Evolutionary conservation across 1,140 invertebrate genomes (phyloP).

Genomic region (Drosophila grimshawi): DNA sequence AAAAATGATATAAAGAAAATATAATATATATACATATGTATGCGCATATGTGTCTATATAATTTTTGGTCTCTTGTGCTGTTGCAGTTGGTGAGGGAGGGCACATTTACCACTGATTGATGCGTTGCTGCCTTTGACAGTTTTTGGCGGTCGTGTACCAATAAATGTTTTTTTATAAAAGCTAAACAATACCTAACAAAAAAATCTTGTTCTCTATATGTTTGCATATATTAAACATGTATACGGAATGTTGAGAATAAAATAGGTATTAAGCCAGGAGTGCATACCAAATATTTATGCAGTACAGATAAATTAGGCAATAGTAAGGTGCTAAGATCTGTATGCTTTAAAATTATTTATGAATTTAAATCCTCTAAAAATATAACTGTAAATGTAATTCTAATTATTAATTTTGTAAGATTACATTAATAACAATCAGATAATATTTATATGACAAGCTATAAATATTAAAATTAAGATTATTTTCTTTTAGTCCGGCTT

Average conservation of each 20-base stretch:
- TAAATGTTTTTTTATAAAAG: constrained; percentile 69
- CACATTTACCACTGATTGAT: constrained; percentile 63
- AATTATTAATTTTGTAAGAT: no score
- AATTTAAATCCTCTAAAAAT: no score
- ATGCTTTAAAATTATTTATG: no score
- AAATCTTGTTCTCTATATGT: not conserved
- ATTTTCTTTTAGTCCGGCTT: no score
- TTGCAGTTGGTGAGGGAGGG: not conserved
- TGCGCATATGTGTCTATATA: constrained; percentile 27
- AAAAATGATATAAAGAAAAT: constrained; percentile 49
- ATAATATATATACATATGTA: constrained; percentile 14
- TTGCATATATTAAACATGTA: constrained; percentile 28
- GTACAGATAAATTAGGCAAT: constrained; percentile 32
- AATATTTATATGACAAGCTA: no score
- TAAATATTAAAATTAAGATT: no score
- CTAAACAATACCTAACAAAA: constrained; percentile 51
- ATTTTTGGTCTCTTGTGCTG: constrained; percentile 41
- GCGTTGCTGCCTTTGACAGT: constrained; percentile 69
- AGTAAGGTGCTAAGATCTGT: not conserved
- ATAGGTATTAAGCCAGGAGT: constrained; percentile 42
- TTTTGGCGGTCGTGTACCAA: constrained; percentile 46
- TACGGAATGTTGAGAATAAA: constrained; percentile 19
- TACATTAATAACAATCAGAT: no score
- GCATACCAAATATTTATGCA: constrained; percentile 30
- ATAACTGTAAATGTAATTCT: no score